Evolutionary conservation across 2,888 invertebrate species (phyloP).

Genomic region (Frankliniella intonsa): DNA sequence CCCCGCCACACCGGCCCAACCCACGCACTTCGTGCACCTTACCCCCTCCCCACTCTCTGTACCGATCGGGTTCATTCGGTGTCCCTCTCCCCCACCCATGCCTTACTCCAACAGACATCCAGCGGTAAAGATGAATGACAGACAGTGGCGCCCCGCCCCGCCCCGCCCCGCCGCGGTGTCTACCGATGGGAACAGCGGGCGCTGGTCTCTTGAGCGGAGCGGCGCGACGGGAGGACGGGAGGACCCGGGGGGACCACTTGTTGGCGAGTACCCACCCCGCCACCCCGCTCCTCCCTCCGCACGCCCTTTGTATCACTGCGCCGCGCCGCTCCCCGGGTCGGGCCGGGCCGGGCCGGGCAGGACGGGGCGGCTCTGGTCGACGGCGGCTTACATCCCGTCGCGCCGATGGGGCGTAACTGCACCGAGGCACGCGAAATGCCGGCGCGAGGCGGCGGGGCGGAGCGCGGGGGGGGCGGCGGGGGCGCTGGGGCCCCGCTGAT

Average conservation of each 20-base stretch:
- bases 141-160: too few relatives aligned
- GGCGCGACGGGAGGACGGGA: too few relatives aligned
- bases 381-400: background rate
- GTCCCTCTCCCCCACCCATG: background rate
- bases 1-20: too few relatives aligned
- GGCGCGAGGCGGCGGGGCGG: background rate
- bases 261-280: too few relatives aligned
- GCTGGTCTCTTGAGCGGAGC: too few relatives aligned
- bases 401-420: background rate
- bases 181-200: background rate
- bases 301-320: background rate
- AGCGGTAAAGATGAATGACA: background rate
- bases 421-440: background rate
- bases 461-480: background rate
- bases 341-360: too few relatives aligned
- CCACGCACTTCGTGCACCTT: background rate
- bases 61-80: too few relatives aligned
- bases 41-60: background rate
- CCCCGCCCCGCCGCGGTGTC: background rate
- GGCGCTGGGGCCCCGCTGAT: too few relatives aligned
- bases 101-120: background rate
- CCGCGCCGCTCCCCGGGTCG: too few relatives aligned
- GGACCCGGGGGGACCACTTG: too few relatives aligned
- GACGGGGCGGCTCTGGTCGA: too few relatives aligned
- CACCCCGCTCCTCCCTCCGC: background rate